Evolutionary conservation across 2,888 invertebrate genomes (phyloP), one percentile per base, ranked within the genome.

Genomic region (Halictus ligatus): DNA sequence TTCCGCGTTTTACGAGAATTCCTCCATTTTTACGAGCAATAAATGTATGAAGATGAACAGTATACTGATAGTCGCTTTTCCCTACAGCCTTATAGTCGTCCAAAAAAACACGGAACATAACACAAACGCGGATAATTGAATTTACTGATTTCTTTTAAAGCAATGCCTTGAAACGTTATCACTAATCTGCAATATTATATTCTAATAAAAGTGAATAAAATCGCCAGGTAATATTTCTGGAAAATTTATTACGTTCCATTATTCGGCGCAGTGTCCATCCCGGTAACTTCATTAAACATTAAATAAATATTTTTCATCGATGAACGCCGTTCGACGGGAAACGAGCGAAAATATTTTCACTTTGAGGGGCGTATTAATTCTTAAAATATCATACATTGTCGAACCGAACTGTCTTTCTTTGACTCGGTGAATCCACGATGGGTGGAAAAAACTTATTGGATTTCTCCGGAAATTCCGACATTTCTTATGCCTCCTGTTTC

Each of bases 281-380:
- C 4, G 8, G 10, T 69, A 40, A 69, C 35, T 69, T 69, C 35
- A 40, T 69, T 69, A 69, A 69, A 69, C 67, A 21, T 69, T 69
- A 21, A 35, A 40, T 12, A 69, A 69, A 69, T 69, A 40, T 69
- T 69, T 69, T 40, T 35, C 18, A 35, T 69, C 67, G 67, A 69
- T 21, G 35, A 21, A 4, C 21, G 40, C 1, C 40, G 35, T 67
- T 67, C 67, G 35, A 35, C 21, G 21, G 4, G 21, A 18, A 40
- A 40, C 67, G 40, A 35, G 67, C 40, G 40, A 69, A 69, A 69
- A 69, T 40, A 69, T 69, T 69, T 69, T 69, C 67, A 10, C 67
- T 69, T 18, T 18, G 35, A 18, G 67, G 35, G 40, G 35, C 35
- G 40, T 35, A 69, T 69, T 69, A 69, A 69, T 18, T 69, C 67